These are phyloP conservation scores for Cranoglanis bouderius DNA, from an alignment of 2,113 vertebrate species.

Conservation along the genomic window DNA sequence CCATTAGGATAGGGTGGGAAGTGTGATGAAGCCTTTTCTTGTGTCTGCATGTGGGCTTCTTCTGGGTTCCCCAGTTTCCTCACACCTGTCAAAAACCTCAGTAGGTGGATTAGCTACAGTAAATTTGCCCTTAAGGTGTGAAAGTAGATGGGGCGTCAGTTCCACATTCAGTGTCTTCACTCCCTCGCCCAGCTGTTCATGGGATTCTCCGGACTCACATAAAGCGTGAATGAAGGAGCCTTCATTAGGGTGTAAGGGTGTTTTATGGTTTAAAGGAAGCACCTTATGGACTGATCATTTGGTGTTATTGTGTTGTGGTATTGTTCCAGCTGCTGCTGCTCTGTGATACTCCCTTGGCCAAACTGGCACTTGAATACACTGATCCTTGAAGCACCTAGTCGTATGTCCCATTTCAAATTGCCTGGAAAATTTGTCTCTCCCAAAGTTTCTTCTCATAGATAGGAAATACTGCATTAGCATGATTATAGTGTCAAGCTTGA, in stretches of 20 bases:
- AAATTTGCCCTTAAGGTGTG: not conserved
- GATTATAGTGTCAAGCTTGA: not conserved
- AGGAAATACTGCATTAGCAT: not conserved
- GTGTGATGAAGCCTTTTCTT: not conserved
- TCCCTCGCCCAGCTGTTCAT: not conserved
- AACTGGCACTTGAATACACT: not conserved
- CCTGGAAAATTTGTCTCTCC: not conserved
- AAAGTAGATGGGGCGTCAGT: no score
- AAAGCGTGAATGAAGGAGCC: not conserved
- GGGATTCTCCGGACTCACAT: no score
- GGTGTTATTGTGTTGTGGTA: not conserved
- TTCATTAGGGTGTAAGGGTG: not conserved
- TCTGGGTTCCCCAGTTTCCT: not conserved
- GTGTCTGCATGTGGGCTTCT: not conserved
- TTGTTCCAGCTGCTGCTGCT: not conserved
- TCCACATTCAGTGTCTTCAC: no score
- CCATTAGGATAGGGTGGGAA: not conserved
- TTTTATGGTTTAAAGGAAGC: constrained; percentile 7
- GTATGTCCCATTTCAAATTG: not conserved
- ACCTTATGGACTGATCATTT: constrained; percentile 9
- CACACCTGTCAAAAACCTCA: not conserved
- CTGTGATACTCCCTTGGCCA: not conserved
- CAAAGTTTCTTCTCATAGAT: not conserved
- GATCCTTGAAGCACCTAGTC: not conserved
- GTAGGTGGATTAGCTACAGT: not conserved